Conservation (phyloP, 1,140 invertebrate genomes). For the Lasioglossum baleicum region DNA sequence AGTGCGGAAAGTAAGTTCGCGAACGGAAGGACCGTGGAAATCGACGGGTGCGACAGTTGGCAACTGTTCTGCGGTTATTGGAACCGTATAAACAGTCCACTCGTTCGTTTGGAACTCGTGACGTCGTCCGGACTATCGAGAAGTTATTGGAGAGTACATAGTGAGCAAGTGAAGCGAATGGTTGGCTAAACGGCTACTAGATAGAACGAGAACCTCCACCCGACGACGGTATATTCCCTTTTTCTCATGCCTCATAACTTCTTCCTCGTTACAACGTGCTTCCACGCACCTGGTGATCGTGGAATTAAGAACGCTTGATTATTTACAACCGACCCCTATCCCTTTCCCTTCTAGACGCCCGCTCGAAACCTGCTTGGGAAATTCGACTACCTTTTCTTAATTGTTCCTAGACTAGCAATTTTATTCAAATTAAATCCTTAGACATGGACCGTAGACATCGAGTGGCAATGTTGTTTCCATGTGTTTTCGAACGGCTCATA, state of each 20-base stretch:
- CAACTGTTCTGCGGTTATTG: constrained; percentile 71
- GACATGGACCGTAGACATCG: no score
- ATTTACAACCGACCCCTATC: constrained; percentile 13
- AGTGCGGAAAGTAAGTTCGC: constrained; percentile 56
- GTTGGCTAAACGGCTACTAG: constrained; percentile 53
- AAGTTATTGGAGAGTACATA: constrained; percentile 52
- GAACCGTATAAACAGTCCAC: constrained; percentile 59
- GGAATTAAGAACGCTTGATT: constrained; percentile 30
- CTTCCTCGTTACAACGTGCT: constrained; percentile 22
- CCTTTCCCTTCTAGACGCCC: not conserved
- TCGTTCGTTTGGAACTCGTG: constrained; percentile 53
- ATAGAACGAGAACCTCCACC: constrained; percentile 15
- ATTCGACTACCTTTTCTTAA: not conserved
- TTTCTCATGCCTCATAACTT: constrained; percentile 13
- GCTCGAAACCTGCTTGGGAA: not conserved
- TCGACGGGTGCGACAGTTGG: constrained; percentile 66
- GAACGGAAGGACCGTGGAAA: constrained; percentile 42
- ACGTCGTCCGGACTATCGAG: constrained; percentile 53
- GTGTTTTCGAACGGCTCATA: no score
- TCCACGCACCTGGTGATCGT: constrained; percentile 23
- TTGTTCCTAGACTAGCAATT: not conserved
- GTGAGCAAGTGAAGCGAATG: constrained; percentile 36
- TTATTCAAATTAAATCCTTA: no score
- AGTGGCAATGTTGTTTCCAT: no score
- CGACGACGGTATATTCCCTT: not conserved